phyloP scores from a whole-genome alignment of 2,113 vertebrate species.

The Puffinus mauretanicus region DNA sequence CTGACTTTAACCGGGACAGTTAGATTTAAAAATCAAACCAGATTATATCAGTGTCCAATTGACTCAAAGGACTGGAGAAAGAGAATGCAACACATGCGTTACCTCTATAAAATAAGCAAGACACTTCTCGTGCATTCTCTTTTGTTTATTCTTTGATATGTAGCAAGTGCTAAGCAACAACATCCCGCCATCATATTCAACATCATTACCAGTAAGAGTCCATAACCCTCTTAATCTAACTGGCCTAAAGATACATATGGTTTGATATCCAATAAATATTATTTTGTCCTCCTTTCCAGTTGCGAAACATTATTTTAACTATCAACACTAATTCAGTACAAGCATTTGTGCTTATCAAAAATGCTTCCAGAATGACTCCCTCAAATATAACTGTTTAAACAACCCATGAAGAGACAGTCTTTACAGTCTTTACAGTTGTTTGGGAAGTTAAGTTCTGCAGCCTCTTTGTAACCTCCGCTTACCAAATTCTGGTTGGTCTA shows the following conservation, averaged over 20 bases:
- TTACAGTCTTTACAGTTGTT: background rate
- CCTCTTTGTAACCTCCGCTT: background rate
- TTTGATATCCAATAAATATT: background rate
- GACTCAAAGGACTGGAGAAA: background rate
- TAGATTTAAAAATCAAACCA: background rate
- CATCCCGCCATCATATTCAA: background rate
- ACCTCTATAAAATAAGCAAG: background rate
- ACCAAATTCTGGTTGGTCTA: background rate
- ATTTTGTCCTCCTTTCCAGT: background rate
- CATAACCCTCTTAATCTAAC: background rate
- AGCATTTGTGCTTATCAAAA: background rate
- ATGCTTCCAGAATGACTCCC: background rate
- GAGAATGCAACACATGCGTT: background rate
- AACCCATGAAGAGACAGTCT: background rate
- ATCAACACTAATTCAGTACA: background rate
- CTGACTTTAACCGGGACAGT: background rate
- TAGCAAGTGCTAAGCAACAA: background rate
- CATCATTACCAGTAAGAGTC: background rate
- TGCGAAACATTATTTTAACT: background rate
- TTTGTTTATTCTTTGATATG: background rate
- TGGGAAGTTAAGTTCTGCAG: background rate
- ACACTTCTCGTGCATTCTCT: background rate
- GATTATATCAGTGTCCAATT: background rate
- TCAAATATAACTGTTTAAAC: background rate
- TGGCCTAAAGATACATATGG: background rate